Evolutionary conservation across 2,113 vertebrate species (phyloP).

Genomic region (Piprites chloris): DNA sequence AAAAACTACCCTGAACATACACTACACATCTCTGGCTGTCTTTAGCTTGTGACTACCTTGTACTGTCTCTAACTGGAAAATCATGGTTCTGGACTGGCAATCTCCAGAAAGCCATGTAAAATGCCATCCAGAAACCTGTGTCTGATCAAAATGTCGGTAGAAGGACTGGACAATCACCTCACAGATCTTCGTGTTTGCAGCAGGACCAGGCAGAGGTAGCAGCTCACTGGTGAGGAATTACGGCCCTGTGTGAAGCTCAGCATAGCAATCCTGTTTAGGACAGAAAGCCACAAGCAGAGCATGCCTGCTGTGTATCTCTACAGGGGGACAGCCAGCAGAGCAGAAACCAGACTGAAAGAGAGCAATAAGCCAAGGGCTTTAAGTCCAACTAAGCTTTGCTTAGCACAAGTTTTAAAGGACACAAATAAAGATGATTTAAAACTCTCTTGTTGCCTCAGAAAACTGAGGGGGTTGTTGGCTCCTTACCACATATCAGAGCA

Average conservation of each 20-base stretch:
- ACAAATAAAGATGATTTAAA: conserved; percentile 33
- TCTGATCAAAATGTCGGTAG: not conserved
- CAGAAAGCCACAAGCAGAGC: not conserved
- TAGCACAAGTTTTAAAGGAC: not conserved
- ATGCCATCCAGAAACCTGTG: not conserved
- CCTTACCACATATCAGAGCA: not conserved
- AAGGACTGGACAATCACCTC: not conserved
- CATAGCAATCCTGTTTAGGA: not conserved
- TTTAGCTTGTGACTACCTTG: not conserved
- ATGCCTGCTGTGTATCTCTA: not conserved
- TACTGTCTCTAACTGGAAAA: not conserved
- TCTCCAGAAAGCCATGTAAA: not conserved
- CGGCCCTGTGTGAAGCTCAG: not conserved
- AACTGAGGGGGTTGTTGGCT: not conserved
- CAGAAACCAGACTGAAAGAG: not conserved
- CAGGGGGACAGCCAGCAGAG: not conserved
- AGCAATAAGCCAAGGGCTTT: not conserved
- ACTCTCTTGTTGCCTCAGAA: not conserved
- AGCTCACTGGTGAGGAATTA: not conserved
- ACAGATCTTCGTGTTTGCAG: not conserved
- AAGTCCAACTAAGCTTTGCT: not conserved
- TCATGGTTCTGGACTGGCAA: not conserved
- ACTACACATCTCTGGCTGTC: not conserved
- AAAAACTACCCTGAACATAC: not conserved
- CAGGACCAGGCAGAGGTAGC: not conserved